Evolutionary conservation across 2,797 vertebrate species (phyloP), one percentile per base, ranked within the genome.

Genomic region (Phalanger gymnotis): DNA sequence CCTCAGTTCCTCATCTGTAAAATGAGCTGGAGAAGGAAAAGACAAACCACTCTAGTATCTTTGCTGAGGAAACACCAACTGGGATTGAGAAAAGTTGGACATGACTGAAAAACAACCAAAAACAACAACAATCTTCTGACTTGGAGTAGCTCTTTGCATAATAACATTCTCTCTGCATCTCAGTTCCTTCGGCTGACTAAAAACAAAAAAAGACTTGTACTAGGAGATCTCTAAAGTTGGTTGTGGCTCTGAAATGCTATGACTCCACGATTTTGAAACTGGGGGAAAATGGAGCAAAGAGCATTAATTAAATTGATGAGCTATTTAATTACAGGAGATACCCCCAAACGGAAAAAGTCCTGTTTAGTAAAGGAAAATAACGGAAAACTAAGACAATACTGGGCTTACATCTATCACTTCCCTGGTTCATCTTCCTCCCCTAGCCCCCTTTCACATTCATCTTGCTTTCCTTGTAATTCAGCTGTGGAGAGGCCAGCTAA

Each of bases 311-410:
- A 95, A 93, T 14, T 95, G 93, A 95, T 92, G 61, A 92, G 28
- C 94, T 95, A 96, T 53, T 93, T 92, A 53, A 90, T 95, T 93
- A 96, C 93, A 97, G 53, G 81, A 96, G n/a, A 95, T 96, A 97
- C 96, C 95, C 34, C 34, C 90, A 94, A 95, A 98, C 91, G 93
- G 47, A 95, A 97, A 95, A 81, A 92, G 53, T 51, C 14, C 22
- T 91, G 47, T 91, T 40, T 34, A 90, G 47, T 4, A 27, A 47
- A 58, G 54, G 92, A 97, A 96, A 34, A 91, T 61, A 92, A 14
- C 91, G 54, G 92, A 96, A 97, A 97, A 98, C 94, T 96, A 97
- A 96, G 96, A 96, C 54, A 96, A 81, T 61, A 27, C 12, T 58
- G 22, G 22, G 81, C 94, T 95, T 96, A 93, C 47, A 96, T 94